Percentiles rank a stretch among this genome's conserved stretches.
Conservation (phyloP, 2,113 vertebrate genomes). For the Rhynchopsitta pachyrhyncha region DNA sequence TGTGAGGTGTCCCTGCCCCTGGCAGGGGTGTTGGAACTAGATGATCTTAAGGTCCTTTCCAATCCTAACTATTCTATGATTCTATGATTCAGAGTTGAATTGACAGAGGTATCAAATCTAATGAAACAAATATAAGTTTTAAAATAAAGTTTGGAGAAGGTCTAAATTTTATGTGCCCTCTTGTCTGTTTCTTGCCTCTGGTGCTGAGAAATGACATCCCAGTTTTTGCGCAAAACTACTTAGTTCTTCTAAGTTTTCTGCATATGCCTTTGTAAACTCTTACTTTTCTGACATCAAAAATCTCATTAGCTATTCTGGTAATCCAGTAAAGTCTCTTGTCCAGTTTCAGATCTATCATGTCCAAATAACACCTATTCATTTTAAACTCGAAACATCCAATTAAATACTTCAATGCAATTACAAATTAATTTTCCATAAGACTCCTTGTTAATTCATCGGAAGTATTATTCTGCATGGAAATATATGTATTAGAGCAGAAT, state of each 20-base stretch:
- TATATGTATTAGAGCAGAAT: not conserved
- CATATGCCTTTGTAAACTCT: not conserved
- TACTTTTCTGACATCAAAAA: not conserved
- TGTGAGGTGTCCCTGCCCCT: no score
- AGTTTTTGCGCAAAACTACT: not conserved
- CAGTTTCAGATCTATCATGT: not conserved
- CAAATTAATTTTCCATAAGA: not conserved
- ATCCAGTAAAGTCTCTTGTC: not conserved
- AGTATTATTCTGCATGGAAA: not conserved
- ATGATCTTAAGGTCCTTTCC: no score
- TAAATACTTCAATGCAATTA: not conserved
- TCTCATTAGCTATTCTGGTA: not conserved
- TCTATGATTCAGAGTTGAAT: not conserved
- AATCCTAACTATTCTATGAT: no score
- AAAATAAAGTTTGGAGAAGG: not conserved
- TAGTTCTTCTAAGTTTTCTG: not conserved
- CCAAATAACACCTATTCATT: not conserved
- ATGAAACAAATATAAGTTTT: not conserved
- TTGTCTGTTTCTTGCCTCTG: not conserved
- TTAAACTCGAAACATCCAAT: not conserved
- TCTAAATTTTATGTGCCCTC: not conserved
- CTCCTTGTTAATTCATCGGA: not conserved
- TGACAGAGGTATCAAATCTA: not conserved
- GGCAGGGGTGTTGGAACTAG: no score
- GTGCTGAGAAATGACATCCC: not conserved